phyloP scores from a whole-genome alignment of 2,113 vertebrate species.

The Ovis aries region ARS-UI_Ramb_v3.0 NC_056072.1:50500001-50500500 shows the following conservation, averaged over 20 bases:
- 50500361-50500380: neutral
- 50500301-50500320: neutral
- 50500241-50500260: neutral
- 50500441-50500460: neutral
- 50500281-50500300: neutral
- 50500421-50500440: neutral
- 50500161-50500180: neutral
- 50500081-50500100: neutral
- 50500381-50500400: neutral
- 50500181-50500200: neutral
- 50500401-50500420: neutral
- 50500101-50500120: neutral
- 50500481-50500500: neutral
- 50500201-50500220: neutral
- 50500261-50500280: neutral
- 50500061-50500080: neutral
- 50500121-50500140: neutral
- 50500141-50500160: constrained; percentile 2
- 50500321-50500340: constrained; percentile 13
- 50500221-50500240: neutral
- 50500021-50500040: neutral
- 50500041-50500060: neutral
- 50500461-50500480: neutral
- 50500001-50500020: neutral
- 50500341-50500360: neutral